phyloP scores from a whole-genome alignment of 1,140 invertebrate species.

The Heliconius congener region DNA sequence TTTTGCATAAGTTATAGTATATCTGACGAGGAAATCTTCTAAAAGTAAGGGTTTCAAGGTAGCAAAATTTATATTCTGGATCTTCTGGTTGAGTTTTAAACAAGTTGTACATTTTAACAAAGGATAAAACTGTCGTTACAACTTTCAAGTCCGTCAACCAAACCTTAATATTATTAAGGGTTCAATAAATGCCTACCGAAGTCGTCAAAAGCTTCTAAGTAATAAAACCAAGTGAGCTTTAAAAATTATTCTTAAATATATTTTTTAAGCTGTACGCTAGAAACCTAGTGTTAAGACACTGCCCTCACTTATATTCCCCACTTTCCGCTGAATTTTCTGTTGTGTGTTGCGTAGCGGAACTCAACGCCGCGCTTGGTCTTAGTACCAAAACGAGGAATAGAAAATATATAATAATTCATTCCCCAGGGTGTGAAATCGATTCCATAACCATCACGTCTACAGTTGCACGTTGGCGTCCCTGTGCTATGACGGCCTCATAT shows the following conservation, averaged over 20 bases:
- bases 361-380: too few species aligned
- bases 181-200: constrained; percentile 6
- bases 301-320: too few species aligned
- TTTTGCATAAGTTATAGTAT: background rate
- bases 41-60: background rate
- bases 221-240: background rate
- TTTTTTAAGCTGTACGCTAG: too few species aligned
- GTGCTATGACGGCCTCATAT: too few species aligned
- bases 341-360: too few species aligned
- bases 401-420: too few species aligned
- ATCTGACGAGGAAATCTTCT: background rate
- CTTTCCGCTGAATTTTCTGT: too few species aligned
- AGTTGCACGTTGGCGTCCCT: background rate
- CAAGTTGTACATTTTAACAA: constrained; percentile 30
- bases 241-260: background rate
- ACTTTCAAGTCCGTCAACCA: constrained; percentile 29
- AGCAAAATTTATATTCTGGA: constrained; percentile 10
- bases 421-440: too few species aligned
- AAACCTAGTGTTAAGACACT: too few species aligned
- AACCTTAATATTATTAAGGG: constrained; percentile 8
- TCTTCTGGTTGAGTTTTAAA: constrained; percentile 18
- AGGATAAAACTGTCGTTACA: constrained; percentile 33
- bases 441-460: too few species aligned
- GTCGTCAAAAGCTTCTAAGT: background rate
- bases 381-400: too few species aligned